Percentiles rank a stretch among this genome's conserved stretches.
Evolutionary conservation across 2,113 vertebrate genomes (phyloP).

Genomic region (Corythornis cristatus): DNA sequence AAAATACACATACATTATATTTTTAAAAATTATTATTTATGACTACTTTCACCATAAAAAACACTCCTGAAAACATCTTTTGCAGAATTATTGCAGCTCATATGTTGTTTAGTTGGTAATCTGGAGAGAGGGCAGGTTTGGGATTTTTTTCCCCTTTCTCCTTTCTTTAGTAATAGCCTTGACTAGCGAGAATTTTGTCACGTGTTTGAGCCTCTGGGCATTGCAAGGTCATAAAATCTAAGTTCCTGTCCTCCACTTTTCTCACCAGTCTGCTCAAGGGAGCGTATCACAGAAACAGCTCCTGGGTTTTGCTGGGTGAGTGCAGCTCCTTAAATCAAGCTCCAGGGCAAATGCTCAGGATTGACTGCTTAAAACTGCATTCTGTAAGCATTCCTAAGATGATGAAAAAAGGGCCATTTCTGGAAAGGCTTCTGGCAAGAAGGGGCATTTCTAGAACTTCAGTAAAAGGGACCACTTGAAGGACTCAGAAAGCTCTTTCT

Average conservation of each 20-base stretch:
- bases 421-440: background rate
- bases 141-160: background rate
- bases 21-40: slow-evolving; percentile 29
- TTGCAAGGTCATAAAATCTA: background rate
- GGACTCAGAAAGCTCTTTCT: background rate
- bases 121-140: background rate
- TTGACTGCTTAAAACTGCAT: accelerated
- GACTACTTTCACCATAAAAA: slow-evolving; percentile 2
- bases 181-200: background rate
- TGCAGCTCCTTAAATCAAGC: background rate
- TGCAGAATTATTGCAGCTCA: background rate
- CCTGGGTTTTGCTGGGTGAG: background rate
- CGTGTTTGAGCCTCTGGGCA: background rate
- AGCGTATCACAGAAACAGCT: background rate
- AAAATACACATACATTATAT: background rate
- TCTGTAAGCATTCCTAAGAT: background rate
- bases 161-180: background rate
- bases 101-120: background rate
- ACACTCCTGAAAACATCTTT: background rate
- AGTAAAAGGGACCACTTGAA: background rate
- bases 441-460: background rate
- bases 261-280: background rate
- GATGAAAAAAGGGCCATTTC: background rate
- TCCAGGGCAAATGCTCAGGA: background rate
- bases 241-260: background rate